A percentile compares a stretch with the other conserved stretches of the same genome.
Conservation (phyloP, 2,888 invertebrate genomes). For the Hirtodrosophila cameraria region DNA sequence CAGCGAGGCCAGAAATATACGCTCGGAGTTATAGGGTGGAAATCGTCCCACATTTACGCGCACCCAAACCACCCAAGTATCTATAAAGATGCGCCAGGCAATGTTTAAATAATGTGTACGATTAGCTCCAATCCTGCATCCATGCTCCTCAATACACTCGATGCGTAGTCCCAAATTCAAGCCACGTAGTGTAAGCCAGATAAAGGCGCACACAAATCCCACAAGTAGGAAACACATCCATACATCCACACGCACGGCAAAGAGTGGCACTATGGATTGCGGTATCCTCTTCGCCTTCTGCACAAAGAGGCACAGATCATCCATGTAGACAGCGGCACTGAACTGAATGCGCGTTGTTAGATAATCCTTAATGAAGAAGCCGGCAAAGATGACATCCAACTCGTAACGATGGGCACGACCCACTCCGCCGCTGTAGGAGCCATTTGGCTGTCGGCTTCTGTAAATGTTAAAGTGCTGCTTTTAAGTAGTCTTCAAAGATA, state of each 20-base stretch:
- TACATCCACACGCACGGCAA: constrained; percentile 79
- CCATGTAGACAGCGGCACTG: constrained; percentile 82
- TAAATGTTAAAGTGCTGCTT: not conserved
- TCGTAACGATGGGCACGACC: constrained; percentile 80
- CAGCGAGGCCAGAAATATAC: constrained; percentile 82
- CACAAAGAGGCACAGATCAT: constrained; percentile 83
- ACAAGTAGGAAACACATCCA: constrained; percentile 82
- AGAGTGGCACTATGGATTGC: constrained; percentile 82
- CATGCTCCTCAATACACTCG: constrained; percentile 15
- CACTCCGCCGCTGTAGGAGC: constrained; percentile 82
- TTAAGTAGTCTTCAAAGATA: not conserved
- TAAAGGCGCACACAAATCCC: constrained; percentile 65
- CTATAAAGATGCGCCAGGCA: constrained; percentile 72
- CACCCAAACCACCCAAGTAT: constrained; percentile 83
- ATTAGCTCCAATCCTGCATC: too few species aligned
- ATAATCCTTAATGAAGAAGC: constrained; percentile 84
- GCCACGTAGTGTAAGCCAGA: constrained; percentile 77
- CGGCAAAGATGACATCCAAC: constrained; percentile 82
- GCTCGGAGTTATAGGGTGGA: constrained; percentile 82
- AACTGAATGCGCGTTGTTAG: constrained; percentile 81
- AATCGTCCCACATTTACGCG: constrained; percentile 79
- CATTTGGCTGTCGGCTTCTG: constrained; percentile 80
- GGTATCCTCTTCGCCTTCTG: constrained; percentile 83
- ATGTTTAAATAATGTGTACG: constrained; percentile 17
- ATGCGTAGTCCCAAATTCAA: constrained; percentile 63